Percentiles rank a stretch among this genome's conserved stretches.
These are phyloP conservation scores for Xanthorhoe designata DNA, from an alignment of 2,888 invertebrate genomes.

Conservation along the genomic window DNA sequence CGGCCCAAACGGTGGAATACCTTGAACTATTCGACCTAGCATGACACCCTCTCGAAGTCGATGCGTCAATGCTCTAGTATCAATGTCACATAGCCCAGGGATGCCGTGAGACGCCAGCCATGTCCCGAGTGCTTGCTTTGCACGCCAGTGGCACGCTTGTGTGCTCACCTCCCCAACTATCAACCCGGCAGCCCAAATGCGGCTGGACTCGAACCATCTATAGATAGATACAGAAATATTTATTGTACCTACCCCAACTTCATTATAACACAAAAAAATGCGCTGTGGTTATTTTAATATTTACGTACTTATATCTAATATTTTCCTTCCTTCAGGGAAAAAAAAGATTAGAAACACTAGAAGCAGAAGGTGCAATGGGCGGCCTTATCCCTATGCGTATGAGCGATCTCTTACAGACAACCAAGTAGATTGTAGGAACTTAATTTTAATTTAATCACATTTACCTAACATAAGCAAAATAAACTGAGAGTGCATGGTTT, in stretches of 20 bases:
- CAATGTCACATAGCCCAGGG: constrained; percentile 96
- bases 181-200: constrained; percentile 96
- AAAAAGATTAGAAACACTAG: too few relatives aligned
- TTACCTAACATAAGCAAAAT: too few relatives aligned
- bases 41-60: constrained; percentile 95
- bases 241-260: too few relatives aligned
- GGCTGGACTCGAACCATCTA: constrained; percentile 95
- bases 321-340: too few relatives aligned
- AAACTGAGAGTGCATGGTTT: too few relatives aligned
- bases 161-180: constrained; percentile 96
- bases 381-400: too few relatives aligned
- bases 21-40: constrained; percentile 88
- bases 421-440: too few relatives aligned
- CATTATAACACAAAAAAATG: too few relatives aligned
- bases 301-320: too few relatives aligned
- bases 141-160: constrained; percentile 96
- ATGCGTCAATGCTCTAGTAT: constrained; percentile 97
- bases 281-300: not conserved
- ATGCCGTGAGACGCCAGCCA: constrained; percentile 93
- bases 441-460: too few relatives aligned
- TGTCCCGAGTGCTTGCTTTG: constrained; percentile 90
- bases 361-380: too few relatives aligned
- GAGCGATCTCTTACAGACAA: too few relatives aligned
- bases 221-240: constrained; percentile 40
- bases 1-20: constrained; percentile 74